Base-by-base conservation (phyloP, 2,888 invertebrate species). In the Schizotus pectinicornis region DNA sequence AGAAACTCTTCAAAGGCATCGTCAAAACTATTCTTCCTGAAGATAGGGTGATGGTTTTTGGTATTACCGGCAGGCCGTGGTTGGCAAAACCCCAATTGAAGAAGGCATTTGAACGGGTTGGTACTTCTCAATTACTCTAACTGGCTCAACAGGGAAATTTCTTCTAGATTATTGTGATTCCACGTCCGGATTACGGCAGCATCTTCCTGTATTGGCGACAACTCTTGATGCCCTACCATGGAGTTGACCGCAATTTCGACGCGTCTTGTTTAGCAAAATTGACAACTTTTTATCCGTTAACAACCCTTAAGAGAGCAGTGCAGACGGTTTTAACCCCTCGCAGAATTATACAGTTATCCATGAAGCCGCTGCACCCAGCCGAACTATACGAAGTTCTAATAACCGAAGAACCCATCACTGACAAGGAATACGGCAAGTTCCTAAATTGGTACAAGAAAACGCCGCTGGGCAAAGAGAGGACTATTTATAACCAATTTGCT, bases 31-130 rank as follows among this genome's bases (percentile, higher is more conserved):
- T 93, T 46, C 82, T 80, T 31, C 74, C 80, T 0, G 83, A 85
- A 1, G 92, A 93, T 74, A 83, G 87, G 65, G 83, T 91, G 32
- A 76, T 90, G 56, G 81, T 93, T 33, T 78, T 93, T 59, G 91
- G 90, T 8, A 85, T 88, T 1, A 85, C 88, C 1, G 74, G 82
- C 1, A 83, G 86, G 67, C 92, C 93, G 0, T 90, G 88, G 87
- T 78, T 86, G 22, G 84, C 84, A 1, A 81, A 80, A 67, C 67
- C 65, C 12, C 74, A 73, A 41, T 77, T 88, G 78, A 77, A 78
- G 47, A 88, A 85, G 76, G 77, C 81, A 1, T 87, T 85, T 73
- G 84, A 87, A 55, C 84, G 82, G 48, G 80, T 84, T 75, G 47
- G 59, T 32, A n/a, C 6, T 42, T 53, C 8, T 31, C 32, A 50